Conservation (phyloP, 2,797 vertebrate genomes). For the Botia kubotai region DNA sequence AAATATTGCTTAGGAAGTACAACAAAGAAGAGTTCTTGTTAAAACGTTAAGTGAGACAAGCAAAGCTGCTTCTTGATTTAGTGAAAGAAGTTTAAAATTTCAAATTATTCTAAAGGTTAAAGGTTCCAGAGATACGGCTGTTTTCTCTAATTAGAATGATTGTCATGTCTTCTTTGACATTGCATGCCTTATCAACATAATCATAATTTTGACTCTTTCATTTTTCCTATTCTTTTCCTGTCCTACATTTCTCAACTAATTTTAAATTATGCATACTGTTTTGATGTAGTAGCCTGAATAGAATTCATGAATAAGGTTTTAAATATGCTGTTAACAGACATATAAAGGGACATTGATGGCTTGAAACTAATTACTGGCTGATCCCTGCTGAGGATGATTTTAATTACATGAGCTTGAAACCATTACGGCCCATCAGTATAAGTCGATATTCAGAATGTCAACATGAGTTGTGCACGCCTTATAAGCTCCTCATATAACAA, state of each 20-base stretch:
- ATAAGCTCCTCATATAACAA: not conserved
- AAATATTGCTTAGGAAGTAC: not conserved
- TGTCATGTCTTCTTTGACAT: slow-evolving; percentile 38
- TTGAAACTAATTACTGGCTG: slow-evolving; percentile 65
- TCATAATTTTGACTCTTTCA: slow-evolving; percentile 35
- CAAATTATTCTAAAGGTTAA: slow-evolving; percentile 19
- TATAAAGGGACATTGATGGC: slow-evolving; percentile 61
- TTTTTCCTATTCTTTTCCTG: slow-evolving; percentile 34
- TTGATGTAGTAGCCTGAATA: slow-evolving; percentile 55
- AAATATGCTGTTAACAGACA: slow-evolving; percentile 59
- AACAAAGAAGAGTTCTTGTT: not conserved
- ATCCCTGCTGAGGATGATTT: slow-evolving; percentile 59
- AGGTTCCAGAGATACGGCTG: slow-evolving; percentile 29
- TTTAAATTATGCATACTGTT: slow-evolving; percentile 44
- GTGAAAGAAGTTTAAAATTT: not conserved
- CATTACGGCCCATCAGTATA: slow-evolving; percentile 50
- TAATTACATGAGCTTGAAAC: slow-evolving; percentile 60
- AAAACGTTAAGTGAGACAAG: not conserved
- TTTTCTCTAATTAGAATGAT: slow-evolving; percentile 29
- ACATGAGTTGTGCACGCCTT: slow-evolving; percentile 1
- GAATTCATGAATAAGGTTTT: slow-evolving; percentile 50
- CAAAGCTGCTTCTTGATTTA: not conserved
- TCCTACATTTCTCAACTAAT: slow-evolving; percentile 24
- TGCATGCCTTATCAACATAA: slow-evolving; percentile 30
- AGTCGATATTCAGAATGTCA: slow-evolving; percentile 53